phyloP scores from a whole-genome alignment of 2,113 vertebrate species.

The Neodon shergylaensis region DNA sequence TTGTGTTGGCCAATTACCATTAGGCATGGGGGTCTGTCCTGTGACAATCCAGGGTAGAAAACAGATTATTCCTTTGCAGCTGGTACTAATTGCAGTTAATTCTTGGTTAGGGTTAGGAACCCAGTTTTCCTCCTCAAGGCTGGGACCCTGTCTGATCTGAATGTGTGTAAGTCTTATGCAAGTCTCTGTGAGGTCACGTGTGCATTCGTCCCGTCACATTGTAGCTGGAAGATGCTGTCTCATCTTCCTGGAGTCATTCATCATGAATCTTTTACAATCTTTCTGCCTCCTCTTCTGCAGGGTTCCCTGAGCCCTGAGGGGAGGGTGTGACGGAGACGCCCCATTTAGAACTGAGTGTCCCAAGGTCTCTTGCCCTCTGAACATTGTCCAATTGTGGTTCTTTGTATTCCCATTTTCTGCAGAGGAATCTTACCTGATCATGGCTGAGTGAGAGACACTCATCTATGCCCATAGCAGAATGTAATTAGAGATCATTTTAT shows the following conservation, averaged over 20 bases:
- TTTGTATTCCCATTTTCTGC: background rate
- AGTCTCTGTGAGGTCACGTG: background rate
- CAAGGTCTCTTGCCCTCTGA: background rate
- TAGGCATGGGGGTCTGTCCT: background rate
- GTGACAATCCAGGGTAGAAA: background rate
- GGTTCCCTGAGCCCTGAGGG: background rate
- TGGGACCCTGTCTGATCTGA: background rate
- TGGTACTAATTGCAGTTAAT: background rate
- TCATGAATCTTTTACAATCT: background rate
- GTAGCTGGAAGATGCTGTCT: background rate
- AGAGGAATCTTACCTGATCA: background rate
- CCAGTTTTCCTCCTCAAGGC: background rate
- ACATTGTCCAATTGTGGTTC: background rate
- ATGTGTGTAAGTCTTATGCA: background rate
- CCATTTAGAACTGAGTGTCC: background rate
- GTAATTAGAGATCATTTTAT: background rate
- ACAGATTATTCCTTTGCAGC: background rate
- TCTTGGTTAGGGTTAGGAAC: background rate
- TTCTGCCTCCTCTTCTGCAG: background rate
- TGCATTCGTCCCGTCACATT: accelerated
- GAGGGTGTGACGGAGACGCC: background rate
- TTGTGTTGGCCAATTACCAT: background rate
- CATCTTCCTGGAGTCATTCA: background rate
- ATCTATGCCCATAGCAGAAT: background rate
- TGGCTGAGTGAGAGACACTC: background rate